Conservation (phyloP, 2,113 vertebrate genomes). For the Desmodus rotundus region DNA sequence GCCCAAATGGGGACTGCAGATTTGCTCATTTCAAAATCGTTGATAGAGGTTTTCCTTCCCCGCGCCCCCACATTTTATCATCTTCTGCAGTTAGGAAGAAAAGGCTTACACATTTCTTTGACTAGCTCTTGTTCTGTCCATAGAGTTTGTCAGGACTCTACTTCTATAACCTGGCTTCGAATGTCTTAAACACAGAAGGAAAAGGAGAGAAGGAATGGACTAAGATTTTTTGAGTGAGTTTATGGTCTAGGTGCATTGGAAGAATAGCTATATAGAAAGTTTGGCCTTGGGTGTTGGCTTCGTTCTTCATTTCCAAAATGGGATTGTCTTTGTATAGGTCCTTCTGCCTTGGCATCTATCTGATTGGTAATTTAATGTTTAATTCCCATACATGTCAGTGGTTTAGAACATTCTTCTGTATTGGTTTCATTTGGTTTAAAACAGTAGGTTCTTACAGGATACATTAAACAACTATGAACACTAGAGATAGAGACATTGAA, state of each 20-base stretch:
- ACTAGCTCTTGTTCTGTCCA: slow-evolving; percentile 8
- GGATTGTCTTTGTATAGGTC: background rate
- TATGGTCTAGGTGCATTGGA: background rate
- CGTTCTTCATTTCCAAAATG: background rate
- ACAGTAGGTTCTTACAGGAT: background rate
- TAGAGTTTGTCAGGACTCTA: background rate
- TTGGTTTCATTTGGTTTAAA: background rate
- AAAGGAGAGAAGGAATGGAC: background rate
- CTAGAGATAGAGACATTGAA: background rate
- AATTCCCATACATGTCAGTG: background rate
- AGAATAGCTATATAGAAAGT: background rate
- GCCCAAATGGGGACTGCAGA: background rate
- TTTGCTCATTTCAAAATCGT: slow-evolving; percentile 26
- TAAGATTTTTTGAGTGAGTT: background rate
- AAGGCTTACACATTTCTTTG: background rate
- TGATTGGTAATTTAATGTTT: background rate
- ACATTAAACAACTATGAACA: background rate
- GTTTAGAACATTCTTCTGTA: background rate
- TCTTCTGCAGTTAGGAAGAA: background rate
- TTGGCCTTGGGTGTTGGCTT: background rate
- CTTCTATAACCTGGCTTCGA: background rate
- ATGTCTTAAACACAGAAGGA: background rate
- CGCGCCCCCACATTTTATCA: background rate
- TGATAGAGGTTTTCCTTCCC: background rate
- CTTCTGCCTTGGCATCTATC: background rate